Base-by-base conservation (phyloP, 2,113 vertebrate species). In the Macquaria ambigua region DNA sequence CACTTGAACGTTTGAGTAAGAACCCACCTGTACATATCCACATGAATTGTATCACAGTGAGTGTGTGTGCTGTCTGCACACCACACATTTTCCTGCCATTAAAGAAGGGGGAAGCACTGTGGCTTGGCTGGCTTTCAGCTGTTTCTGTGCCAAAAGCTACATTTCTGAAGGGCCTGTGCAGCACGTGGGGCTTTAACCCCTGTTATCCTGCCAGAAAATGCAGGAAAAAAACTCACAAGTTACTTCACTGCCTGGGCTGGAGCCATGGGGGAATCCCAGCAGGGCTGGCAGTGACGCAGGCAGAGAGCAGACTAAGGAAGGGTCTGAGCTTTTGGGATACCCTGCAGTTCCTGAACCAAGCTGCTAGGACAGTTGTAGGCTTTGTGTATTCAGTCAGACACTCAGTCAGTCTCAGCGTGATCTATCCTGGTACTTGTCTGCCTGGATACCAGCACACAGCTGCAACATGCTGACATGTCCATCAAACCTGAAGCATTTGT, bases 91-190 rank as follows among this genome's bases (percentile, higher is more conserved):
- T 62, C 53, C 80, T 86, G 80, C 81, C 59, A 80, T 80, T 78
- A 61, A 69, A 79, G 71, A 74, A 81, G 74, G 61, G 39, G 66
- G 69, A 85, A 77, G 59, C 80, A 70, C 48, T 48, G 79, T 84
- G 87, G 91, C 78, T 96, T 96, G 94, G 95, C 94, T 70, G 5
- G 10, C 61, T 81, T 90, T 96, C 95, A 96, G 77, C 91, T 94
- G 94, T 80, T 90, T 77, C 69, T 84, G 79, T 94, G 95, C 94
- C 94, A 95, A 94, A 95, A 90, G 84, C 84, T 84, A 92, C 91
- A 85, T 90, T 89, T 92, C 87, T 83, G 37, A 86, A 87, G 66
- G 52, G 84, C 68, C 72, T 89, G 89, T 66, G 48, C 87, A 63
- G 83, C 91, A 92, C 46, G 84, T 67, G 86, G 85, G 61, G 82